A percentile compares a stretch with the other conserved stretches of the same genome.
phyloP scores from a whole-genome alignment of 2,797 vertebrate species.

The Pelobates cultripes region DNA sequence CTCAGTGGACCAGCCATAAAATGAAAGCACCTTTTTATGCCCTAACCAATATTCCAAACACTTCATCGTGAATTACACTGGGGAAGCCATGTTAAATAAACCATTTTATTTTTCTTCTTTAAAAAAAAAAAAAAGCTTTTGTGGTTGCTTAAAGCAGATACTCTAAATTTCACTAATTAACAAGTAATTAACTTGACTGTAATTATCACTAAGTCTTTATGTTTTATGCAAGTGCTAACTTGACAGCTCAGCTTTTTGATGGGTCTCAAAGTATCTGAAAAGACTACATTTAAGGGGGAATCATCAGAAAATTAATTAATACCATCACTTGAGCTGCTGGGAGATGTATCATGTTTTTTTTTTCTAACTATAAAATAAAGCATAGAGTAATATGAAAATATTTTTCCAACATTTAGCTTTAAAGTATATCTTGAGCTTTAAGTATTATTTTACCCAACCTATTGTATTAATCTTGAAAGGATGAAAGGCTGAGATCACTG shows the following conservation, averaged over 20 bases:
- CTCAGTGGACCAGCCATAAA: neutral
- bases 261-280: neutral
- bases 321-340: too few species aligned
- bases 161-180: constrained; percentile 8
- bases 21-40: neutral
- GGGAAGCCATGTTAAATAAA: neutral
- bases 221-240: constrained; percentile 1
- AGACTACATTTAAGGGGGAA: neutral
- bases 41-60: neutral
- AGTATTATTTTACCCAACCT: too few species aligned
- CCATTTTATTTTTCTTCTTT: neutral
- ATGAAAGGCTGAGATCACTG: too few species aligned
- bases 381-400: too few species aligned
- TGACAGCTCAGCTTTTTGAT: neutral
- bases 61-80: neutral
- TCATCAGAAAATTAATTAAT: too few species aligned
- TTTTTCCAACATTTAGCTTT: too few species aligned
- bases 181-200: neutral
- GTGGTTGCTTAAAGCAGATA: constrained; percentile 4
- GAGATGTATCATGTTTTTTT: too few species aligned
- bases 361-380: too few species aligned
- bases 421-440: too few species aligned
- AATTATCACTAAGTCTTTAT: constrained; percentile 6
- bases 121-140: neutral
- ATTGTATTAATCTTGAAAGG: too few species aligned